Evolutionary conservation across 2,113 vertebrate species (phyloP).

Genomic region (Archilochus colubris): DNA sequence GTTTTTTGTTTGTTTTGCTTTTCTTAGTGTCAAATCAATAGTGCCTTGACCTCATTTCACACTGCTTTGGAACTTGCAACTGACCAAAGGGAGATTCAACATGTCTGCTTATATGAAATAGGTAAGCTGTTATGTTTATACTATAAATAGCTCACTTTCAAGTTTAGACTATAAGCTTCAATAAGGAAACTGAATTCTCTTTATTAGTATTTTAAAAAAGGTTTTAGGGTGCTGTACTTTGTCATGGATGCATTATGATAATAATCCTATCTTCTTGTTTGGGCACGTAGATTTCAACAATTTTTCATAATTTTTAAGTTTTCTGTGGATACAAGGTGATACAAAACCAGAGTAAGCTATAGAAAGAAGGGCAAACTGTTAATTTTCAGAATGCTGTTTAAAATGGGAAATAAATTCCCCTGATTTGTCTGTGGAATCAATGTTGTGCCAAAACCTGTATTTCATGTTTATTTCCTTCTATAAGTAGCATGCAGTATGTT

Average conservation of each 20-base stretch:
- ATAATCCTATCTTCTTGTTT: background rate
- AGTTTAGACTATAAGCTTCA: background rate
- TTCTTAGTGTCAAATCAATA: conserved; percentile 95
- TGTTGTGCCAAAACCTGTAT: background rate
- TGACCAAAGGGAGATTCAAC: conserved; percentile 98
- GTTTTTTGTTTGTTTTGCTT: background rate
- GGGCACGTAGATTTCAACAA: background rate
- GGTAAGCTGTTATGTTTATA: conserved; percentile 75
- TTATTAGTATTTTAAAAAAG: background rate
- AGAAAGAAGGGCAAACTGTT: background rate
- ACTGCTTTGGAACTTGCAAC: conserved; percentile 94
- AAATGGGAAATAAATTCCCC: background rate
- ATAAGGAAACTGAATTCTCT: background rate
- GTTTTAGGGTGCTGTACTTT: background rate
- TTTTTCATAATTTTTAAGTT: background rate
- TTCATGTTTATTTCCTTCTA: background rate
- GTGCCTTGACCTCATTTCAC: conserved; percentile 96
- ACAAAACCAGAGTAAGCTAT: background rate
- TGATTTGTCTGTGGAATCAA: background rate
- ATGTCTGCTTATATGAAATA: conserved; percentile 98
- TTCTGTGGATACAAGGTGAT: background rate
- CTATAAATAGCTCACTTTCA: background rate
- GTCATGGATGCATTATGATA: background rate
- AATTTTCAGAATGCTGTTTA: background rate
- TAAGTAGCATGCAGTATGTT: background rate